Percentiles rank a stretch among this genome's conserved stretches.
Conservation (phyloP, 2,113 vertebrate genomes). For the Regulus satrapa region DNA sequence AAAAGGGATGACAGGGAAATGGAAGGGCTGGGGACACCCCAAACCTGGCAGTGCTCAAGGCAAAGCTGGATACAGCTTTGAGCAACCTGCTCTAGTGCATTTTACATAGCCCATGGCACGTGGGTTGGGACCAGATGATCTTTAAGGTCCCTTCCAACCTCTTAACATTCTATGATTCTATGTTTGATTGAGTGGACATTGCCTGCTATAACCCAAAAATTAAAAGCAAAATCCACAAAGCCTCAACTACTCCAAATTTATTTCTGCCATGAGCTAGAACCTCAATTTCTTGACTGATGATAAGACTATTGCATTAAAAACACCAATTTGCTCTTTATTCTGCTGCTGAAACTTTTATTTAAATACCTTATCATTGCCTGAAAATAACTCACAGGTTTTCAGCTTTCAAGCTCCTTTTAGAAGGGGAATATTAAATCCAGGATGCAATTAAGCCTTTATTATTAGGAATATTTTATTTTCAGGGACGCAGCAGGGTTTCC, state of each 20-base stretch:
- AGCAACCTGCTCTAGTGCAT: not conserved
- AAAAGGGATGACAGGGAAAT: not conserved
- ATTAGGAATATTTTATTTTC: conserved; percentile 24
- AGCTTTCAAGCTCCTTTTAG: not conserved
- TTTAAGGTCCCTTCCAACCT: not conserved
- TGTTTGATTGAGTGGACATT: not conserved
- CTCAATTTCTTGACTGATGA: not conserved
- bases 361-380: not conserved
- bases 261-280: not conserved
- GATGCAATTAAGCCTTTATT: conserved; percentile 23
- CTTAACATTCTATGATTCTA: not conserved
- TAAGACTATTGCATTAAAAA: not conserved
- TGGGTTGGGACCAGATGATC: not conserved
- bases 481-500: not conserved
- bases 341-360: not conserved
- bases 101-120: not conserved
- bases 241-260: not conserved
- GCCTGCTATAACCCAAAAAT: not conserved
- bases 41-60: not conserved
- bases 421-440: not conserved
- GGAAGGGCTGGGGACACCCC: not conserved
- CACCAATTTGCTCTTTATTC: not conserved
- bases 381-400: not conserved
- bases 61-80: not conserved
- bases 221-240: not conserved